Evolutionary conservation across 2,888 invertebrate genomes (phyloP), one percentile per base, ranked within the genome.

Genomic region (Corythucha ciliata): DNA sequence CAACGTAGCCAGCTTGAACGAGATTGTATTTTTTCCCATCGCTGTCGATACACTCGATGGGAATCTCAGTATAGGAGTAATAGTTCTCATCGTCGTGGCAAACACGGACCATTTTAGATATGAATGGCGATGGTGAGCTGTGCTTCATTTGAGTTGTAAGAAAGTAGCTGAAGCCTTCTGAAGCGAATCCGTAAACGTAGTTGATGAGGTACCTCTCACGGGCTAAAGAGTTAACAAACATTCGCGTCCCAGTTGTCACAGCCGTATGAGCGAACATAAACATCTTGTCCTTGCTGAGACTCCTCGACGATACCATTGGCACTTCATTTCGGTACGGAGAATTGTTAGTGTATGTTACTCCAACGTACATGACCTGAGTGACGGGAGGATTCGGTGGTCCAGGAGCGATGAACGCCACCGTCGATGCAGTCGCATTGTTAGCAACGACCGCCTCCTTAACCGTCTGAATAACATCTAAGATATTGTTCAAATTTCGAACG

Each of bases 1-100:
- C 92, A 32, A 96, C 83, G 67, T 84, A 92, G 0, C 92, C 94
- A 22, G 96, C 93, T 67, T 92, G 92, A 3, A 93, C 86, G 45
- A 96, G 75, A 70, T 94, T 94, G 69, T 92, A 97, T 52, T 80
- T 76, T 64, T 80, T 80, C 66, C 75, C 71, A 16, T 74, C 75
- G 54, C 82, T 81, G 61, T 80, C 80, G 47, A 81, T 84, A 68
- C 96, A 96, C 62, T 91, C 87, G 67, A 96, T 83, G 12, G 94
- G 93, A 61, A 96, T 91, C 73, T 97, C 97, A 8, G 94, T 93
- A 69, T 97, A 97, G 5, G 96, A 96, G 69, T 94, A 92, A 70
- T 94, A 97, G 66, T 90, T 85, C 59, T 84, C 81, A 67, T 97
- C 97, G 64, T 91, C 87, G 65, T 94, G 93, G 67, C 96, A 97